Evolutionary conservation across 2,797 vertebrate genomes (phyloP).

Genomic region (Hybognathus amarus): DNA sequence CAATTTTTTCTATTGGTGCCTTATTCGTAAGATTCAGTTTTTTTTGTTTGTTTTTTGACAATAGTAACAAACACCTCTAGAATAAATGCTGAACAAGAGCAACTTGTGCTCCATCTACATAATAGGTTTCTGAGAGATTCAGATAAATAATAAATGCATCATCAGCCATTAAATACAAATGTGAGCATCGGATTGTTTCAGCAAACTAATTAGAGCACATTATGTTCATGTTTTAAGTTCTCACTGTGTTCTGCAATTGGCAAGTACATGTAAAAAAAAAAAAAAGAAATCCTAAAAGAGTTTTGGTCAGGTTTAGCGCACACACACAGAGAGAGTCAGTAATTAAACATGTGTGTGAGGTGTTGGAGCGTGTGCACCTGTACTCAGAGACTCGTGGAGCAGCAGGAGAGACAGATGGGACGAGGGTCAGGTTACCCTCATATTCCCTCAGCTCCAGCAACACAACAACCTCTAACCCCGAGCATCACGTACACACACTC

Average conservation of each 20-base stretch:
- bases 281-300: background rate
- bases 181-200: background rate
- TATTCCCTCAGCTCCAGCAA: slow-evolving; percentile 65
- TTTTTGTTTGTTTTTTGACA: background rate
- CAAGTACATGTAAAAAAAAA: no score
- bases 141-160: background rate
- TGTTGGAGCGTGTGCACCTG: slow-evolving; percentile 55
- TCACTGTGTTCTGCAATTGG: background rate
- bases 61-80: background rate
- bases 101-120: background rate
- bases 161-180: background rate
- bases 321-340: background rate
- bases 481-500: slow-evolving; percentile 57
- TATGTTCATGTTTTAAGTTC: background rate
- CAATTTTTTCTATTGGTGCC: background rate
- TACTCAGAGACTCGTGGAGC: slow-evolving; percentile 59
- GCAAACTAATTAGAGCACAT: background rate
- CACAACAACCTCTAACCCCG: slow-evolving; percentile 68
- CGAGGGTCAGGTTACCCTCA: slow-evolving; percentile 81
- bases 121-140: background rate
- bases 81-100: background rate
- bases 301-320: slow-evolving; percentile 1
- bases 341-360: slow-evolving; percentile 36
- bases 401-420: slow-evolving; percentile 84
- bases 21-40: background rate